phyloP scores from a whole-genome alignment of 2,113 vertebrate genomes.

The Petromus typicus region DNA sequence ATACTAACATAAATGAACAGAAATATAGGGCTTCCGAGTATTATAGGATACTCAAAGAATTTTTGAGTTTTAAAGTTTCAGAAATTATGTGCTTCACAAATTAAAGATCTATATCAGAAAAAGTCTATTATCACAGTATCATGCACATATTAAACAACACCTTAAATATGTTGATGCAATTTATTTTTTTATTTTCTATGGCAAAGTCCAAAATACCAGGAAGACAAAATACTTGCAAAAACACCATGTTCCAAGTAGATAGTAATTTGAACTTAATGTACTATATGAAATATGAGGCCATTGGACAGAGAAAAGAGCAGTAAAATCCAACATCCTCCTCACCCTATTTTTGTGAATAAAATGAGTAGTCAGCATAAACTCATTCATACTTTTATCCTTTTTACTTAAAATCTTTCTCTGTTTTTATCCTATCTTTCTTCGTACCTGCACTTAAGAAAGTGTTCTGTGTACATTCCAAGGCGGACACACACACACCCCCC shows the following conservation, averaged over 20 bases:
- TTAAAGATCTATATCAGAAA: background rate
- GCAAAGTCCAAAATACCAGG: background rate
- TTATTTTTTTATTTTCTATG: conserved; percentile 33
- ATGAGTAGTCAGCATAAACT: background rate
- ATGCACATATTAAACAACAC: background rate
- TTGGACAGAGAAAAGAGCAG: conserved; percentile 23
- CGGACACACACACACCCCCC: background rate
- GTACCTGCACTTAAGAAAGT: background rate
- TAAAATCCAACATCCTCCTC: background rate
- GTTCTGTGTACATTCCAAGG: background rate
- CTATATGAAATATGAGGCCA: conserved; percentile 17
- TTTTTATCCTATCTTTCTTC: background rate
- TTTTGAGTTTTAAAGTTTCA: conserved; percentile 29
- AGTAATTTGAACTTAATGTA: conserved; percentile 21
- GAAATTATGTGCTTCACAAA: conserved; percentile 51
- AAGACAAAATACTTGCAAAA: background rate
- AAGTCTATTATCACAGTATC: background rate
- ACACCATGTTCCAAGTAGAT: background rate
- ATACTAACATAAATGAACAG: background rate
- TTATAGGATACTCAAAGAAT: background rate
- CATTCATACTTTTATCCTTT: background rate
- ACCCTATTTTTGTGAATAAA: conserved; percentile 37
- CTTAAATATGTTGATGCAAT: conserved; percentile 12
- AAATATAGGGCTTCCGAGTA: background rate
- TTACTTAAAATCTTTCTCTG: background rate